Conservation (phyloP, 2,888 invertebrate genomes). For the Cloeon dipterum region DNA sequence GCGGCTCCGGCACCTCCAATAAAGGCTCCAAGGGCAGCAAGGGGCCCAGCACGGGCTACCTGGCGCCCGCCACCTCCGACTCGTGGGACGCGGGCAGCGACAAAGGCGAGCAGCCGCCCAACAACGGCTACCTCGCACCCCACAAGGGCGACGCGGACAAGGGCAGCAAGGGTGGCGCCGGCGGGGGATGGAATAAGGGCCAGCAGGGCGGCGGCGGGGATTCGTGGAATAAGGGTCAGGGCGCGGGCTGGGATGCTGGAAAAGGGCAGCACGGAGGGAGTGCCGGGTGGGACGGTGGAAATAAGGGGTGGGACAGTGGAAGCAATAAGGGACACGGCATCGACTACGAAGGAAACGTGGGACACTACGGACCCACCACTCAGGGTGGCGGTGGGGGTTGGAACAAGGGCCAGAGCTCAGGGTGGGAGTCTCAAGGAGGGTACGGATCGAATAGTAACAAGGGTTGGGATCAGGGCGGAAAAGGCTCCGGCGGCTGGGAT, state of each 20-base stretch:
- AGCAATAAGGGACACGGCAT: neutral
- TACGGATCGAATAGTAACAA: neutral
- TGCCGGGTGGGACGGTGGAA: neutral
- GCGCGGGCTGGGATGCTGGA: slow-evolving; percentile 1
- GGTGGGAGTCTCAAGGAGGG: neutral
- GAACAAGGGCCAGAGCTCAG: neutral
- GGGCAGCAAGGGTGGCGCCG: neutral
- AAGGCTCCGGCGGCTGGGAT: neutral
- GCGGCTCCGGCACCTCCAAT: neutral
- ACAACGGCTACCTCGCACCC: too few relatives aligned
- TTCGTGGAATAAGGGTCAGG: neutral
- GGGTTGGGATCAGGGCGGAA: neutral
- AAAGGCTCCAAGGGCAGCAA: neutral
- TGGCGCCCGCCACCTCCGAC: too few relatives aligned
- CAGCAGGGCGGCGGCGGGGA: neutral
- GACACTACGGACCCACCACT: too few relatives aligned
- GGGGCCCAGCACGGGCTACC: neutral
- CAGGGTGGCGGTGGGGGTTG: neutral
- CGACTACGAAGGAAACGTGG: too few relatives aligned
- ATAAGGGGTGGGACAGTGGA: neutral
- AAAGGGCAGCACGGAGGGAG: neutral
- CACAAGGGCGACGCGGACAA: neutral
- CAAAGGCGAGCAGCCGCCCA: too few relatives aligned
- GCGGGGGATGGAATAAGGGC: neutral
- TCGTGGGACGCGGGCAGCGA: neutral